A percentile compares a stretch with the other conserved stretches of the same genome.
Conservation (phyloP, 23 tunicate species). For the Styela clava region DNA sequence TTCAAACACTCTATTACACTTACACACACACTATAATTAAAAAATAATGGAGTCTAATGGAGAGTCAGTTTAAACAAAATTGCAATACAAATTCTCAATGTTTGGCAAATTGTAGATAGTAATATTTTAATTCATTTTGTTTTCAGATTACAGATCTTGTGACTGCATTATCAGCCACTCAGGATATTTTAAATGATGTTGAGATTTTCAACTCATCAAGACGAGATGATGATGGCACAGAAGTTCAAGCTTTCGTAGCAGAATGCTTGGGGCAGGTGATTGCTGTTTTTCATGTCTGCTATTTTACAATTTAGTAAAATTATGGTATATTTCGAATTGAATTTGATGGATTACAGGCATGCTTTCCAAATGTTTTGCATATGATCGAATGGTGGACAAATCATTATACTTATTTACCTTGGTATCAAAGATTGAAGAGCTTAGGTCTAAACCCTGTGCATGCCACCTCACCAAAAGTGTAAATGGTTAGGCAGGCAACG, state of each 20-base stretch:
- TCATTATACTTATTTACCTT: not conserved
- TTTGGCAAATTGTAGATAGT: no score
- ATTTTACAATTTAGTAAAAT: not conserved
- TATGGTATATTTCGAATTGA: not conserved
- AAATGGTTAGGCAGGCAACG: no score
- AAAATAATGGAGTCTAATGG: not conserved
- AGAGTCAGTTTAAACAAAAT: no score
- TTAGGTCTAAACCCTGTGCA: no score
- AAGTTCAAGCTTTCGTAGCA: conserved; percentile 84
- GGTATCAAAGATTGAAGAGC: no score
- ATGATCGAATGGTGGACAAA: not conserved
- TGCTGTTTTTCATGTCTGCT: no score
- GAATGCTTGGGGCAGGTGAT: conserved; percentile 80
- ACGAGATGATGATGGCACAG: conserved; percentile 71
- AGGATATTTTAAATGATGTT: conserved; percentile 53
- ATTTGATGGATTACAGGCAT: not conserved
- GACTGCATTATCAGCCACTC: conserved; percentile 26
- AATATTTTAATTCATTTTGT: no score
- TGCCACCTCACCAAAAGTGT: no score
- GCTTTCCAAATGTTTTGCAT: no score
- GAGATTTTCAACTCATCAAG: conserved; percentile 58
- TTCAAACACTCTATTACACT: not conserved
- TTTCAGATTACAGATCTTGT: conserved; percentile 52
- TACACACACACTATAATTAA: not conserved
- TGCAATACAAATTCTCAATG: no score